Evolutionary conservation across 2,888 invertebrate species (phyloP).

Genomic region (Dascillus cervinus): DNA sequence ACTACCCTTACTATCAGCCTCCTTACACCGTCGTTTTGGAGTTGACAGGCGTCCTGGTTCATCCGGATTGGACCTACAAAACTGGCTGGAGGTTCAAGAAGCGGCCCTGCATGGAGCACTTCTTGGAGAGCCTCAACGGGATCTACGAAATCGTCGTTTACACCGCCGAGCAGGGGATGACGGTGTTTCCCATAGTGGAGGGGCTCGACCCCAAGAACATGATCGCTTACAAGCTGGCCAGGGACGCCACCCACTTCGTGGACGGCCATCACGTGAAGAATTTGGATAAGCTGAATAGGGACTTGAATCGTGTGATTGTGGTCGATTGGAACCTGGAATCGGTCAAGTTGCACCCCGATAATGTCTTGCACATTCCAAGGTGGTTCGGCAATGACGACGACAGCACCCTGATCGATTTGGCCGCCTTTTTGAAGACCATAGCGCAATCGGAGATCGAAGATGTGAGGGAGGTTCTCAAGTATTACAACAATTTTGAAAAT

Average conservation of each 20-base stretch:
- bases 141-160: conserved; percentile 94
- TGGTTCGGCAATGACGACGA: conserved; percentile 95
- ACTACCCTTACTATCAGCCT: conserved; percentile 87
- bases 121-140: conserved; percentile 57
- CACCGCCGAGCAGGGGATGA: conserved; percentile 92
- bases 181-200: conserved; percentile 90
- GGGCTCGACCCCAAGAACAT: conserved; percentile 84
- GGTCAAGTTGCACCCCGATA: conserved; percentile 81
- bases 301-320: conserved; percentile 83
- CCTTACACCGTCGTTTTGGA: conserved; percentile 94
- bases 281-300: conserved; percentile 74
- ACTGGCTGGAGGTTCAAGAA: conserved; percentile 99
- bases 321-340: conserved; percentile 90
- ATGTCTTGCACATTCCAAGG: conserved; percentile 76
- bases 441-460: conserved; percentile 86
- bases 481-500: conserved; percentile 90
- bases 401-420: conserved; percentile 77
- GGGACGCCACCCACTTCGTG: conserved; percentile 93
- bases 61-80: conserved; percentile 98
- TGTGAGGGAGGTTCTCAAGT: conserved; percentile 85
- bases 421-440: conserved; percentile 84
- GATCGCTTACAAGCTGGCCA: conserved; percentile 85
- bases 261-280: conserved; percentile 94
- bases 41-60: conserved; percentile 91
- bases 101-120: conserved; percentile 91